Evolutionary conservation across 2,797 vertebrate genomes (phyloP).

Genomic region (Sciurus carolinensis): DNA sequence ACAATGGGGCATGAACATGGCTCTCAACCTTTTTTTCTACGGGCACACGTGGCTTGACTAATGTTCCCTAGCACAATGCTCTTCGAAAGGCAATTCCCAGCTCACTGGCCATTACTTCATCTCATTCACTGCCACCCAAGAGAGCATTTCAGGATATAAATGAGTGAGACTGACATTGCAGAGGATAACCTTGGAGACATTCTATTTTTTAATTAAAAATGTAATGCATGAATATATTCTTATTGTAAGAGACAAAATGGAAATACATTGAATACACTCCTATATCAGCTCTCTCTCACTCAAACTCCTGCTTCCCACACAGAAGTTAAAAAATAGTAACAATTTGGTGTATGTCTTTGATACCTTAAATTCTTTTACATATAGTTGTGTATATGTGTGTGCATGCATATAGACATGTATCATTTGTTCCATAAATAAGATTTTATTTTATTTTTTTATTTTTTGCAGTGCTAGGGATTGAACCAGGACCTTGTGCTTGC

Average conservation of each 20-base stretch:
- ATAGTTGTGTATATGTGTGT: slow-evolving; percentile 25
- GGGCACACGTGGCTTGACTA: slow-evolving; percentile 75
- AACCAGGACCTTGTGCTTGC: too few relatives aligned
- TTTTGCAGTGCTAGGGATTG: too few relatives aligned
- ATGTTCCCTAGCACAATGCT: slow-evolving; percentile 78
- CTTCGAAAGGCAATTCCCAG: slow-evolving; percentile 78
- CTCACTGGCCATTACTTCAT: slow-evolving; percentile 78
- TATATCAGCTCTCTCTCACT: neutral
- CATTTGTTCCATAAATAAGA: slow-evolving; percentile 52
- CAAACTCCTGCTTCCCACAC: slow-evolving; percentile 46
- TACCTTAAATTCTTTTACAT: slow-evolving; percentile 54
- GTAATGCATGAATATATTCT: slow-evolving; percentile 70
- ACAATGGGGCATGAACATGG: slow-evolving; percentile 73
- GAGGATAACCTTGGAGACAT: slow-evolving; percentile 78
- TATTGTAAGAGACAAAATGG: slow-evolving; percentile 63
- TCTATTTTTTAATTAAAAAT: slow-evolving; percentile 84
- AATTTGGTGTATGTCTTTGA: neutral
- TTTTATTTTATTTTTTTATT: neutral
- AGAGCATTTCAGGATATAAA: slow-evolving; percentile 85
- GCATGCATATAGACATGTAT: neutral
- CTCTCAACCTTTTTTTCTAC: slow-evolving; percentile 60
- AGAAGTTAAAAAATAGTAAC: slow-evolving; percentile 55
- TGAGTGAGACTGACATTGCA: slow-evolving; percentile 76
- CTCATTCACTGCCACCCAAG: slow-evolving; percentile 81
- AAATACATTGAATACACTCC: slow-evolving; percentile 8